Evolutionary conservation across 2,797 vertebrate genomes (phyloP).

Genomic region (Sylvia borin): DNA sequence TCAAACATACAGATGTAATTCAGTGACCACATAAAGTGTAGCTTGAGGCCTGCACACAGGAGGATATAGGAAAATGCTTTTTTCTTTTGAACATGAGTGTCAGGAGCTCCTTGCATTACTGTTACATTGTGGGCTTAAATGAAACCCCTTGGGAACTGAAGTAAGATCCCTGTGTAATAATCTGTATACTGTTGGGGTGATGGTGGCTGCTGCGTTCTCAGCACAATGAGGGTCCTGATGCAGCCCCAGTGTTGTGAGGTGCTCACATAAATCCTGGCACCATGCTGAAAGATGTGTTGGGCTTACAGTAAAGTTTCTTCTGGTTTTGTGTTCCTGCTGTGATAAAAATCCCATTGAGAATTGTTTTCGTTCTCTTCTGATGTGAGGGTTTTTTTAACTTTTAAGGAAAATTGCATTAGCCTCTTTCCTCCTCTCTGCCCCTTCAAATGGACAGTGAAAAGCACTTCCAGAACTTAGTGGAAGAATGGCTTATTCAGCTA

Average conservation of each 20-base stretch:
- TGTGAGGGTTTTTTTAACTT: neutral
- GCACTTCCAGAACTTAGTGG: neutral
- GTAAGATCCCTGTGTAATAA: neutral
- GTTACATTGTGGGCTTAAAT: neutral
- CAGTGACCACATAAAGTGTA: neutral
- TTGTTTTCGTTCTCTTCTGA: neutral
- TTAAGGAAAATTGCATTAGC: neutral
- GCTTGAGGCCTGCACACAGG: neutral
- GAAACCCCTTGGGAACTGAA: neutral
- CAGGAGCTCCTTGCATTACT: neutral
- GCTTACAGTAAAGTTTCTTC: neutral
- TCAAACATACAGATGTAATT: neutral
- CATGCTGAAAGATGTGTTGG: neutral
- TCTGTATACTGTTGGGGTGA: fast-evolving
- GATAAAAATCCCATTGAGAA: neutral
- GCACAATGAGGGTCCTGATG: fast-evolving
- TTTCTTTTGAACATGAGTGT: neutral
- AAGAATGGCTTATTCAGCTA: neutral
- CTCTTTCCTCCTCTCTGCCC: neutral
- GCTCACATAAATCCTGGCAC: neutral
- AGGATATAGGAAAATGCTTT: neutral
- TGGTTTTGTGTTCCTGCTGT: neutral
- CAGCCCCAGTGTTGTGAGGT: fast-evolving
- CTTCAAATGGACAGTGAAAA: neutral
- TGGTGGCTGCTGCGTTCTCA: neutral